Base-by-base conservation (phyloP, 2,113 vertebrate genomes). In the Turnix velox region DNA sequence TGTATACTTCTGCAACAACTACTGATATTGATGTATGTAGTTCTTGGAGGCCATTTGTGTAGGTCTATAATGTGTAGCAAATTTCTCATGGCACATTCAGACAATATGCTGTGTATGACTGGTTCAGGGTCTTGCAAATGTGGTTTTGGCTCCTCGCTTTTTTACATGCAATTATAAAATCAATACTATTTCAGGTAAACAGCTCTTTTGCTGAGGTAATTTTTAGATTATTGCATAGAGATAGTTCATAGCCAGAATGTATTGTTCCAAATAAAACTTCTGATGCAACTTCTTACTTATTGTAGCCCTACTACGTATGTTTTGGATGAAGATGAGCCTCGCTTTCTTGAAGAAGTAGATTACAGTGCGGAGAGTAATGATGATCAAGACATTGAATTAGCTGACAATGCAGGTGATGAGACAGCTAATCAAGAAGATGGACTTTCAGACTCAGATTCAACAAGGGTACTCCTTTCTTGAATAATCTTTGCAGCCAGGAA, bases 311-410 rank as follows among this genome's bases (percentile, higher is more conserved):
- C 98, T 54, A 99, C 99, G 8, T 99, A 99, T 0, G 98, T 99
- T 94, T 91, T 99, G 98, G 99, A 99, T 68, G 99, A 99, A 97
- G 99, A 99, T 8, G 99, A 99, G 92, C 99, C 99, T 45, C 98
- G 98, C 80, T 99, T 99, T 94, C 98, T 99, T 96, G 99, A 99
- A 97, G 99, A 99, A 90, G 98, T 99, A 90, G 99, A 99, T 98
- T 99, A 99, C 97, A 99, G 99, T 5, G 99, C 99, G 35, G 99
- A 99, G 94, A 99, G 99, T 97, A 98, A 98, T 59, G 99, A 99
- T 20, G 99, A 99, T 40, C 96, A 96, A 95, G 99, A 99, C 3
- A 61, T 43, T 19, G 98, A 99, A 80, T 90, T 98, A 88, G 94
- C 92, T 80, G 98, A 98, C 92, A 97, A 95, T 83, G 63, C 9